These are phyloP conservation scores for Ophion slaviceki DNA, from an alignment of 2,888 invertebrate species.

Conservation along the genomic window DNA sequence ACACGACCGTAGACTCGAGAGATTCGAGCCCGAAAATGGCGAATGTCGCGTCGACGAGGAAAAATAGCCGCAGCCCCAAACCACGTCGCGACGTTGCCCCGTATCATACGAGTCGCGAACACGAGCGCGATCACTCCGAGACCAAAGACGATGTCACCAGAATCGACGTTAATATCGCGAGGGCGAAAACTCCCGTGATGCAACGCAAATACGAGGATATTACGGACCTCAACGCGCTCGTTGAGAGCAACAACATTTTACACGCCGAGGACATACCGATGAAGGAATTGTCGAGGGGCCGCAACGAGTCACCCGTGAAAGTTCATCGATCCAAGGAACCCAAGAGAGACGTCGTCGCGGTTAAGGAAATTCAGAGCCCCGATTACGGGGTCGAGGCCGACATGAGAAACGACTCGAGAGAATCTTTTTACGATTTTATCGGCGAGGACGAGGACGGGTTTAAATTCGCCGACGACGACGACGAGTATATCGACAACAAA, in stretches of 20 bases:
- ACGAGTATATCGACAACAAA: conserved; percentile 79
- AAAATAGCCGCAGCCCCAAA: conserved; percentile 47
- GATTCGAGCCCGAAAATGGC: conserved; percentile 47
- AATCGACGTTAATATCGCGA: conserved; percentile 45
- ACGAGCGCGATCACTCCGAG: conserved; percentile 63
- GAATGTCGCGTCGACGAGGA: conserved; percentile 40
- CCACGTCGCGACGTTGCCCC: conserved; percentile 34
- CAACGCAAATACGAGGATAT: conserved; percentile 69
- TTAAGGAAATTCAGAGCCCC: conserved; percentile 74
- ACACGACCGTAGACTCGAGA: conserved; percentile 43
- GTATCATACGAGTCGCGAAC: conserved; percentile 26
- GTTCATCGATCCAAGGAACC: conserved; percentile 72
- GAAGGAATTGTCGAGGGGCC: conserved; percentile 75
- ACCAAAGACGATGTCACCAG: conserved; percentile 56
- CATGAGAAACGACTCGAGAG: conserved; percentile 73
- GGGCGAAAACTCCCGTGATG: conserved; percentile 65
- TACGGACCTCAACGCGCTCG: conserved; percentile 66
- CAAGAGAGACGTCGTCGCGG: conserved; percentile 64
- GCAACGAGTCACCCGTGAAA: conserved; percentile 73
- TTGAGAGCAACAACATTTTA: conserved; percentile 61
- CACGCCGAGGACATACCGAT: conserved; percentile 75
- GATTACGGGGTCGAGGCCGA: conserved; percentile 78
- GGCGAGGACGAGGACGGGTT: conserved; percentile 77
- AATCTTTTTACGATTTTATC: conserved; percentile 77
- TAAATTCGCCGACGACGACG: conserved; percentile 80